Percentiles rank a stretch among this genome's conserved stretches.
These are phyloP conservation scores for Calyptommatus sinebrachiatus DNA, from an alignment of 2,113 vertebrate genomes.

Conservation along the genomic window DNA sequence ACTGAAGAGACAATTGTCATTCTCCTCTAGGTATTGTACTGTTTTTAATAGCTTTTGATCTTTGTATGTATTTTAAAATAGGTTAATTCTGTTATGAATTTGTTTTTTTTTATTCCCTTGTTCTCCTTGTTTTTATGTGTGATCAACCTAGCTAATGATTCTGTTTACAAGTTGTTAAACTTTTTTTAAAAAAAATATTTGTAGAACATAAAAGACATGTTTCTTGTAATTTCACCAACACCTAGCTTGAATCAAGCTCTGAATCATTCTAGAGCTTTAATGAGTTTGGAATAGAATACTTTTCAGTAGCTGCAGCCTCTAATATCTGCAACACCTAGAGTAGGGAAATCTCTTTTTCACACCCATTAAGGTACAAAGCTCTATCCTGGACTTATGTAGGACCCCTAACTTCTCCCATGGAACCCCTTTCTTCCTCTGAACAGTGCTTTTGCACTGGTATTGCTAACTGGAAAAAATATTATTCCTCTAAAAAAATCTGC, in stretches of 20 bases:
- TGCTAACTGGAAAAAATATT: not conserved
- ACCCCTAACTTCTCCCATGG: not conserved
- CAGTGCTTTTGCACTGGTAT: not conserved
- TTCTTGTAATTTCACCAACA: not conserved
- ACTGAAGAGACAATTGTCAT: no score
- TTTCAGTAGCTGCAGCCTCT: no score
- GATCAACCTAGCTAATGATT: not conserved
- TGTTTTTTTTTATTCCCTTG: not conserved
- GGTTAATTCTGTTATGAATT: not conserved
- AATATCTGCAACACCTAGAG: no score
- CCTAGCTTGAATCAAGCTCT: conserved; percentile 3
- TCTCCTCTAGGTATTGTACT: no score
- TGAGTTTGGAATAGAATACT: no score
- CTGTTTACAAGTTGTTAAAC: not conserved
- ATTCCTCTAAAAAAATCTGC: not conserved
- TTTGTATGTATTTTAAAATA: no score
- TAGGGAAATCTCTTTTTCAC: no score
- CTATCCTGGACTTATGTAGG: no score
- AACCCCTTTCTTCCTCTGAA: not conserved
- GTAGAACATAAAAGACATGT: conserved; percentile 9
- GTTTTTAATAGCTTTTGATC: no score
- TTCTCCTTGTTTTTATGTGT: conserved; percentile 4
- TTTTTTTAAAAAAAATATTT: conserved; percentile 12
- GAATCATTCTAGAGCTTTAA: not conserved
- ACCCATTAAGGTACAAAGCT: no score